phyloP scores from a whole-genome alignment of 1,140 invertebrate genomes.

The Drosophila azteca region DNA sequence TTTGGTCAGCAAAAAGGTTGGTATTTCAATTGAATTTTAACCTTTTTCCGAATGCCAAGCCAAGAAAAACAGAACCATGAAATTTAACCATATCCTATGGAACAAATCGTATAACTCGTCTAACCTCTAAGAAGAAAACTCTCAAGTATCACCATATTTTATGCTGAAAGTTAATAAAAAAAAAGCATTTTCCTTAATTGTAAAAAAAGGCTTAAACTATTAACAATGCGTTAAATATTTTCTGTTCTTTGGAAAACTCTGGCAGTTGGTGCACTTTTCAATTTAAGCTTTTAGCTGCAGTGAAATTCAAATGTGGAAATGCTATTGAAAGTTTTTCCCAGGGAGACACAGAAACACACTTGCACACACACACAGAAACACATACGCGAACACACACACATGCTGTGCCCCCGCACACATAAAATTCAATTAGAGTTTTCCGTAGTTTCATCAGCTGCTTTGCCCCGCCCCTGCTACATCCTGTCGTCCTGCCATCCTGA shows the following conservation, averaged over 20 bases:
- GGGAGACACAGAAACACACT: conserved; percentile 26
- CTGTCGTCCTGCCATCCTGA: no score
- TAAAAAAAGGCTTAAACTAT: not conserved
- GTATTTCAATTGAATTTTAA: no score
- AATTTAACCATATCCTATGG: no score
- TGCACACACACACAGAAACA: conserved; percentile 12
- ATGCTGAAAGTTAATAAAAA: no score
- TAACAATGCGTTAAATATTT: not conserved
- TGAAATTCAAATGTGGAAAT: conserved; percentile 64
- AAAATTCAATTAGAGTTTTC: conserved; percentile 76
- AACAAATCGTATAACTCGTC: no score
- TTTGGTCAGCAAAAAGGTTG: no score
- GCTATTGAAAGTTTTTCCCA: conserved; percentile 64
- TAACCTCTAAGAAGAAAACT: no score
- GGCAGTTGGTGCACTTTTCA: conserved; percentile 10
- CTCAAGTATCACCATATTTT: no score
- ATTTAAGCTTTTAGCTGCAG: conserved; percentile 9
- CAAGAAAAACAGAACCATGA: no score
- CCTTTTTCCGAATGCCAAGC: no score
- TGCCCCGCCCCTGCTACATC: not conserved
- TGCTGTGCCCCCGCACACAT: conserved; percentile 7
- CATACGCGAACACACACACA: conserved; percentile 14
- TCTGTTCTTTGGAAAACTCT: not conserved
- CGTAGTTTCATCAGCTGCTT: conserved; percentile 65
- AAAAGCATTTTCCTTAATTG: no score